Base-by-base conservation (phyloP, 2,888 invertebrate species). In the Dryadula phaetusa region DNA sequence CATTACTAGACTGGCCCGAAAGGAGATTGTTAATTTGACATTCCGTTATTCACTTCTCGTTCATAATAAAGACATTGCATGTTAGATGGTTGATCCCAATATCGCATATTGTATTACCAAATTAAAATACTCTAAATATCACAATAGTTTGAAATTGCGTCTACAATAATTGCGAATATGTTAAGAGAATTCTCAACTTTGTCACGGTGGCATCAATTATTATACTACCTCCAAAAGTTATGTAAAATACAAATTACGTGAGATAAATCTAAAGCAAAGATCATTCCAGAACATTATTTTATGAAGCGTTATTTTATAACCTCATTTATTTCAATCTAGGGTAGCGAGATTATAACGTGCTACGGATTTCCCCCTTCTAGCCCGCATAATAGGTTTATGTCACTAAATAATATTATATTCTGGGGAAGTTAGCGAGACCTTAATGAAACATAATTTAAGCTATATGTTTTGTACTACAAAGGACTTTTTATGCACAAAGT, bases 361-460 rank as follows among this genome's bases (percentile, higher is more conserved):
- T 64, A 56, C 34, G 18, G 56, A 56, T 58, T 47, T 49, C 37
- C 18, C 63, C 42, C 37, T 44, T 47, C 47, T 56, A 18, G 60
- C 28, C 28, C 49, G 42, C 44, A 37, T 52, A 58, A 62, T 62
- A 34, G n/a, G 46, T 65, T 56, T 56, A 34, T 42, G 22, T 42
- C 20, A 25, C 32, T 64, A 58, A 67, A 67, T 67, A 62, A 52
- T 47, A 58, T 64, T 37, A 63, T 58, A 58, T 32, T 52, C 40
- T 40, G 14, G 61, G 67, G 40, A 63, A 60, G 56, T 67, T 47
- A 66, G 42, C 62, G 53, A 28, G 46, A 63, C 28, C 56, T 40
- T 62, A 34, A 62, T 67, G 46, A 64, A 44, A 64, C 25, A 64
- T 67, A 58, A 67, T 61, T 64, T 52, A 62, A 64, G 53, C 60